These are phyloP conservation scores for Rhinophrynus dorsalis DNA, from an alignment of 2,797 vertebrate species.

Conservation along the genomic window DNA sequence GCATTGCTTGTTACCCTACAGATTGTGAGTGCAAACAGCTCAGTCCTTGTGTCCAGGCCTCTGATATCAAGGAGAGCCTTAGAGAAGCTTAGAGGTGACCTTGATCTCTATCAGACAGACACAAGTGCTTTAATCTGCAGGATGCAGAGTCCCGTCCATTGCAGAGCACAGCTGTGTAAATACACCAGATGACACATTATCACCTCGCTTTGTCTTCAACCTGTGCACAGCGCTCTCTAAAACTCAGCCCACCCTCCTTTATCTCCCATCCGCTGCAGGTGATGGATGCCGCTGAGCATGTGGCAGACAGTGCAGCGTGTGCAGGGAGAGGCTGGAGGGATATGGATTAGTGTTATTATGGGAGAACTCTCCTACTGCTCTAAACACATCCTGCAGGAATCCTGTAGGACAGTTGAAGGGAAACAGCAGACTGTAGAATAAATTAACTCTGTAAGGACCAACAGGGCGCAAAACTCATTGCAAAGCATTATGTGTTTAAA, in stretches of 20 bases:
- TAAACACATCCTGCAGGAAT: background rate
- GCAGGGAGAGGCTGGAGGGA: constrained; percentile 2
- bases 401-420: constrained; percentile 34
- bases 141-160: constrained; percentile 55
- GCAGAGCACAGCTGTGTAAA: constrained; percentile 54
- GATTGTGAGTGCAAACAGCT: too few species aligned
- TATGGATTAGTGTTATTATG: constrained; percentile 31
- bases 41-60: too few species aligned
- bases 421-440: background rate
- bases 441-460: too few species aligned
- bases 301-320: constrained; percentile 4
- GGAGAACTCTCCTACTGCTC: background rate
- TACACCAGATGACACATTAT: constrained; percentile 69
- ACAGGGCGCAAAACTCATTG: too few species aligned
- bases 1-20: too few species aligned
- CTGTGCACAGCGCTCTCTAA: constrained; percentile 56
- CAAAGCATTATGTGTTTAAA: too few species aligned
- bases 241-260: constrained; percentile 66
- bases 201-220: constrained; percentile 46
- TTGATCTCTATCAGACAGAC: constrained; percentile 61
- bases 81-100: constrained; percentile 66
- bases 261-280: constrained; percentile 63
- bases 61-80: constrained; percentile 12
- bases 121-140: constrained; percentile 66
- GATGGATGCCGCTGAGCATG: constrained; percentile 63